Evolutionary conservation across 1,140 invertebrate species (phyloP).

Genomic region (Metopolophium dirhodum): DNA sequence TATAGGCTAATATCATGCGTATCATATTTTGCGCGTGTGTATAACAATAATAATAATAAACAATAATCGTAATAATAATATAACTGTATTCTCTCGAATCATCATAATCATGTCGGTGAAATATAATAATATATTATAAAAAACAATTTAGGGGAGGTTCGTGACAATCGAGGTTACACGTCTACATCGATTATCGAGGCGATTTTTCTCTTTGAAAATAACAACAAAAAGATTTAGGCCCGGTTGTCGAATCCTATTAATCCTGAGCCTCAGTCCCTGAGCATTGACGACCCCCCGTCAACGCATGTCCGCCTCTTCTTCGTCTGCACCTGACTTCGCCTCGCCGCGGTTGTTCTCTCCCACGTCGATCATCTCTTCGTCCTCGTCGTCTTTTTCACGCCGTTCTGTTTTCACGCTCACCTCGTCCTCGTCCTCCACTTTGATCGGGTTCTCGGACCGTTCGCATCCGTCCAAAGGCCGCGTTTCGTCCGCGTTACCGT

Average conservation of each 20-base stretch:
- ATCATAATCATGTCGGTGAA: background rate
- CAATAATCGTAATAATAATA: background rate
- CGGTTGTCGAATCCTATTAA: background rate
- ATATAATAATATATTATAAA: background rate
- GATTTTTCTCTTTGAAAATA: background rate
- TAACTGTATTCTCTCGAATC: background rate
- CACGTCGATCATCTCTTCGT: conserved; percentile 45
- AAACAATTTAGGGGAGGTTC: background rate
- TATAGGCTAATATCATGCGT: conserved; percentile 7
- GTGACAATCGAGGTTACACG: background rate
- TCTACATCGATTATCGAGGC: background rate
- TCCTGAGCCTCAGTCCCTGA: no score
- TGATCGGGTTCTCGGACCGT: background rate
- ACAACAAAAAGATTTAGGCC: background rate
- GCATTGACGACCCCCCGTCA: background rate
- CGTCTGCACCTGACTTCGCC: background rate
- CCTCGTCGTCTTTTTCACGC: background rate
- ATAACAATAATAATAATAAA: conserved; percentile 5
- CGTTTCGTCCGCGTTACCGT: background rate
- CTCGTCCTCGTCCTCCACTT: background rate
- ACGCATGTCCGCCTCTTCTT: background rate
- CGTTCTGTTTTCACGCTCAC: conserved; percentile 40
- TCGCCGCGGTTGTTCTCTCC: conserved; percentile 8
- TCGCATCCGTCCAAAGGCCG: background rate
- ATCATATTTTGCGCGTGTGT: background rate